phyloP scores from a whole-genome alignment of 35 echinoderm and acorn worm genomes.

The Patiria miniata region DNA sequence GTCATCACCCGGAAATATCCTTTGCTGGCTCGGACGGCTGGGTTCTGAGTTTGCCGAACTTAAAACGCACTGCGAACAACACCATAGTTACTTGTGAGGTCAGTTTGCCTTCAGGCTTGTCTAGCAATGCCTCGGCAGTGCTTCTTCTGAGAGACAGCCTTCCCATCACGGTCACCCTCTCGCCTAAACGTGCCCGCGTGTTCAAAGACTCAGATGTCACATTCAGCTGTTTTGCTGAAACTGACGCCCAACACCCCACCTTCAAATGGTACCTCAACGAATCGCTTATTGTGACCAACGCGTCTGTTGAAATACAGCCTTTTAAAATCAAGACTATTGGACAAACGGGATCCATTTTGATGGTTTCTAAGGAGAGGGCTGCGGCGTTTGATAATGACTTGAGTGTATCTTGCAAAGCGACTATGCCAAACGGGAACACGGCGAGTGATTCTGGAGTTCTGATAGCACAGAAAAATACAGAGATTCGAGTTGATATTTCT shows the following conservation, averaged over 20 bases:
- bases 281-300: not conserved
- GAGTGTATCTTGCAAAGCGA: not conserved
- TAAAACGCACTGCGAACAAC: not conserved
- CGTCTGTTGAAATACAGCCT: not conserved
- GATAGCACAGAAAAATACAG: not conserved
- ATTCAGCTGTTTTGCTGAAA: slow-evolving; percentile 28
- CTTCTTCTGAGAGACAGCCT: slow-evolving; percentile 13
- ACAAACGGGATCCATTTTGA: not conserved
- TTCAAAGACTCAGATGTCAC: slow-evolving; percentile 7
- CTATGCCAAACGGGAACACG: not conserved
- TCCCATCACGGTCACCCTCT: not conserved
- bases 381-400: not conserved
- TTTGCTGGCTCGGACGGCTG: not conserved
- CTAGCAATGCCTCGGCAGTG: not conserved
- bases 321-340: not conserved
- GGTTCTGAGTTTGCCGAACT: slow-evolving; percentile 2
- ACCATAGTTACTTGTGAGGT: not conserved
- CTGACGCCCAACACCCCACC: not conserved
- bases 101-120: not conserved
- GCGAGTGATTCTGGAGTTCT: not conserved
- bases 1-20: slow-evolving; percentile 2
- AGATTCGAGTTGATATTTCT: not conserved
- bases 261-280: not conserved
- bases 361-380: not conserved
- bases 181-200: not conserved